phyloP scores from a whole-genome alignment of 2,113 vertebrate genomes.

The Corythoichthys haematopterus region DNA sequence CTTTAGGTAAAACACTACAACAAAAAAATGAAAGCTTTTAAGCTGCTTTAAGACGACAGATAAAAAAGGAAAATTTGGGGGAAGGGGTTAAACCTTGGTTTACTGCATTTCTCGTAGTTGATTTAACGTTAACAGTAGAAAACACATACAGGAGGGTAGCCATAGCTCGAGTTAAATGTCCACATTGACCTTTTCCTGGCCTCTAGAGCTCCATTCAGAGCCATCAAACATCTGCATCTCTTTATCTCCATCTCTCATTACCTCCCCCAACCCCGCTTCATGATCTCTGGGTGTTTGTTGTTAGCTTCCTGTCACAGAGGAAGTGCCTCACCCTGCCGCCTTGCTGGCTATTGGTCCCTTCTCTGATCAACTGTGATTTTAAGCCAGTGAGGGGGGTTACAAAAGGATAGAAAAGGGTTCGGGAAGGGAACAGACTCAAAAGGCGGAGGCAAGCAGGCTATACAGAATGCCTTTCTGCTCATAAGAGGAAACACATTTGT shows the following conservation, averaged over 20 bases:
- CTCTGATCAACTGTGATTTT: slow-evolving; percentile 60
- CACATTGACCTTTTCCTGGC: slow-evolving; percentile 25
- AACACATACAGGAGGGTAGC: too few relatives aligned
- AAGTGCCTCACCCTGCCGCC: slow-evolving; percentile 72
- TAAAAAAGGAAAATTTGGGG: too few relatives aligned
- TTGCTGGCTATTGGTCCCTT: slow-evolving; percentile 58
- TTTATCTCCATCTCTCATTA: slow-evolving; percentile 34
- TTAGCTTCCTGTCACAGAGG: slow-evolving; percentile 75
- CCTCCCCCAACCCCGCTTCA: slow-evolving; percentile 1
- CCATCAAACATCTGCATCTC: slow-evolving; percentile 41
- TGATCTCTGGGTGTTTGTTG: slow-evolving; percentile 61
- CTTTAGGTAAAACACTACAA: too few relatives aligned
- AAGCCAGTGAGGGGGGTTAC: slow-evolving; percentile 17
- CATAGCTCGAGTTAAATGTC: slow-evolving; percentile 3
- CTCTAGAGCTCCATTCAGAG: slow-evolving; percentile 12
- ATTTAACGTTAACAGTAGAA: too few relatives aligned
- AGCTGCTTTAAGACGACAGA: too few relatives aligned
- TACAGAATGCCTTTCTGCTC: neutral
- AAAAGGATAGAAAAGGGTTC: slow-evolving; percentile 48
- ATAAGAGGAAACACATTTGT: slow-evolving; percentile 30
- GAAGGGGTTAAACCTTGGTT: too few relatives aligned
- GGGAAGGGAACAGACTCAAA: slow-evolving; percentile 13
- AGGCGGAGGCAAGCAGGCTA: neutral
- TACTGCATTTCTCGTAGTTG: too few relatives aligned
- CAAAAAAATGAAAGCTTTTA: too few relatives aligned